Evolutionary conservation across 2,113 vertebrate genomes (phyloP).

Genomic region (Bubalus kerabau): DNA sequence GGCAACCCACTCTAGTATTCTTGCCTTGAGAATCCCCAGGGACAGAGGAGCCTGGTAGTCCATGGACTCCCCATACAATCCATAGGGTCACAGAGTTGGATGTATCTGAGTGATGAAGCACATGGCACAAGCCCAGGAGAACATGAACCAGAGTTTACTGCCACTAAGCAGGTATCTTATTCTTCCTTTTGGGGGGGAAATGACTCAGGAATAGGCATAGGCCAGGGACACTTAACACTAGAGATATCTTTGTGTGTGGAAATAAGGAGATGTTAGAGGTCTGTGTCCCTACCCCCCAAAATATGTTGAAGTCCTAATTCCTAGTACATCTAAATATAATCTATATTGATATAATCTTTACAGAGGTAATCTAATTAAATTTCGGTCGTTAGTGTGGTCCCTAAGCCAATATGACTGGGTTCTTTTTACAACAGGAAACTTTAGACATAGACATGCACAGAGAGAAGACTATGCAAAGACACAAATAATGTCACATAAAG

Average conservation of each 20-base stretch:
- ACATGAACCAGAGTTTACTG: neutral
- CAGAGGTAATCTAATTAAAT: neutral
- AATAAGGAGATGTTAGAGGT: neutral
- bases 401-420: neutral
- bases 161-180: neutral
- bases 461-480: neutral
- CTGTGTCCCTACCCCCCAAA: fast-evolving
- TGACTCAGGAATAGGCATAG: neutral
- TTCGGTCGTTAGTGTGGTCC: neutral
- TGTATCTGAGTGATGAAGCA: neutral
- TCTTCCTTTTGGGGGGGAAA: neutral
- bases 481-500: neutral
- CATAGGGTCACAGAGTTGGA: neutral
- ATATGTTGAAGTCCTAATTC: neutral
- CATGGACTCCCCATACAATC: neutral
- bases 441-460: neutral
- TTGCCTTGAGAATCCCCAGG: neutral
- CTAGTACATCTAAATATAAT: neutral
- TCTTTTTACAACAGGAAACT: neutral
- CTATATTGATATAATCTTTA: neutral
- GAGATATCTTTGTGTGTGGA: neutral
- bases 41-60: neutral
- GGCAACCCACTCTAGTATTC: neutral
- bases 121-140: neutral
- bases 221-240: neutral